Conservation (phyloP, 1,140 invertebrate species). For the Stegodyphus dumicola region DNA sequence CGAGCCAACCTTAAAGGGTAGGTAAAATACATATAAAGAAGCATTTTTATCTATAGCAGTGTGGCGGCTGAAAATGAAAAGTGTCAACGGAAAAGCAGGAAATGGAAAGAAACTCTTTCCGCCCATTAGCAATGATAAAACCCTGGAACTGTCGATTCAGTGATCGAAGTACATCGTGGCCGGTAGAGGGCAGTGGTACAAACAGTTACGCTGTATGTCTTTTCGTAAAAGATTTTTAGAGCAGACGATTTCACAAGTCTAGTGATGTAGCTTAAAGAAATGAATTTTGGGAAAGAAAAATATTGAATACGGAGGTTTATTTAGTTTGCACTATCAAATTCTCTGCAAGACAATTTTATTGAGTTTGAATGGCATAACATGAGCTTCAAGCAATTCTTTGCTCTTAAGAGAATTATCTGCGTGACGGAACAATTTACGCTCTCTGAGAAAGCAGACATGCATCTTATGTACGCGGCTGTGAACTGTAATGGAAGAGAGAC, state of each 20-base stretch:
- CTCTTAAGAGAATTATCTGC: not conserved
- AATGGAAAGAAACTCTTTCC: not conserved
- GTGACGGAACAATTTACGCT: not conserved
- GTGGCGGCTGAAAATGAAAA: not conserved
- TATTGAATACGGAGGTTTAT: not conserved
- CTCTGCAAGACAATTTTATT: not conserved
- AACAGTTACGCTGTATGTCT: too few relatives aligned
- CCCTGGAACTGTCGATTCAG: not conserved
- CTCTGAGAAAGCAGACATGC: not conserved
- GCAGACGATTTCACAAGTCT: too few relatives aligned
- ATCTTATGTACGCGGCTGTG: not conserved
- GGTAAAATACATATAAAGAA: not conserved
- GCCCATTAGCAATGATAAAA: not conserved
- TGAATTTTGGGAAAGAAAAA: not conserved
- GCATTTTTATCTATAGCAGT: not conserved
- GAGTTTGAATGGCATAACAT: not conserved
- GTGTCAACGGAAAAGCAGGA: not conserved
- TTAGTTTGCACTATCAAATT: not conserved
- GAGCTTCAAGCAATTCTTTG: not conserved
- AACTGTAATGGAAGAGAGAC: not conserved
- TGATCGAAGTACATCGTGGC: too few relatives aligned
- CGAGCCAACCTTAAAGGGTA: not conserved
- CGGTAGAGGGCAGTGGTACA: too few relatives aligned
- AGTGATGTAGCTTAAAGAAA: not conserved
- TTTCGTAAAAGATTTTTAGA: too few relatives aligned